Percentiles rank a stretch among this genome's conserved stretches.
Evolutionary conservation across 2,113 vertebrate species (phyloP).

Genomic region (Parus major): DNA sequence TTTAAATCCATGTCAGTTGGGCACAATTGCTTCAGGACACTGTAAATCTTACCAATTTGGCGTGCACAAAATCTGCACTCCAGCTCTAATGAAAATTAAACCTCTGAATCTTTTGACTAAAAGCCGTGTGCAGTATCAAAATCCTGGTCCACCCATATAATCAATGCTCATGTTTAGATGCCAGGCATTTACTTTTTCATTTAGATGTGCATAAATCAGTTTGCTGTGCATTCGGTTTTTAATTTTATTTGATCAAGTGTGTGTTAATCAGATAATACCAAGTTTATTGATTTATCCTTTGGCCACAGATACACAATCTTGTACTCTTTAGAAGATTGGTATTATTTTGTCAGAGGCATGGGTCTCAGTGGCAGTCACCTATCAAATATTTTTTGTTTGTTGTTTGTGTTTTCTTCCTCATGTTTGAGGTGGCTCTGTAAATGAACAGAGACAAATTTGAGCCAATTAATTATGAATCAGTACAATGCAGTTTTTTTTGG

Average conservation of each 20-base stretch:
- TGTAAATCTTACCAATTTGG: background rate
- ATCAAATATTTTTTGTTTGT: background rate
- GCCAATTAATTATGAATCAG: background rate
- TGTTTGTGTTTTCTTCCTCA: background rate
- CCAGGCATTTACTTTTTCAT: background rate
- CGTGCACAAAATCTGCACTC: background rate
- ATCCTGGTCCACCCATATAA: background rate
- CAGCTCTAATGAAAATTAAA: background rate
- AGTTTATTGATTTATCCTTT: background rate
- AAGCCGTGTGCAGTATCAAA: background rate
- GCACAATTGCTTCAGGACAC: background rate
- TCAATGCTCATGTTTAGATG: background rate
- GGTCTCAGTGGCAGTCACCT: background rate
- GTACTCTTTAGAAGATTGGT: background rate
- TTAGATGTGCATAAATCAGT: background rate
- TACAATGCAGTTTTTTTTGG: background rate
- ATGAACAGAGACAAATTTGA: background rate
- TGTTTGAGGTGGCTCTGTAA: background rate
- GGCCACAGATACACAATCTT: background rate
- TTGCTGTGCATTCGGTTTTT: background rate
- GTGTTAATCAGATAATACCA: background rate
- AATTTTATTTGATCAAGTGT: background rate
- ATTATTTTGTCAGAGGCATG: background rate
- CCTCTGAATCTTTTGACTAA: background rate
- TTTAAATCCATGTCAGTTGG: background rate